phyloP scores from a whole-genome alignment of 2,113 vertebrate species.

The Mesoclemmys tuberculata region DNA sequence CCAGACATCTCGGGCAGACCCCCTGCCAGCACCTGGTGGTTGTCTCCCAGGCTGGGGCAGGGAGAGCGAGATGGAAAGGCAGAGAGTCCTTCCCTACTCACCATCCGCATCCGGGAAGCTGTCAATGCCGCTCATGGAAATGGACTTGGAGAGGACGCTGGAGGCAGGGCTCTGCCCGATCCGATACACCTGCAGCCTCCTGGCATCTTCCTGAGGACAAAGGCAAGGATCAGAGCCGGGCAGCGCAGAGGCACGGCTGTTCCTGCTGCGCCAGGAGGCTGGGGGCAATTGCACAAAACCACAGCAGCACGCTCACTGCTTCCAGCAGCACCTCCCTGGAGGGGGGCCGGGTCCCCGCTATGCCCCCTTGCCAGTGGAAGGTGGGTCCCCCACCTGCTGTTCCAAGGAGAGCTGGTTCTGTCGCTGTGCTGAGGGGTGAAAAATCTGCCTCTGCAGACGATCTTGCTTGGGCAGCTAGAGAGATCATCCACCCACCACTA shows the following conservation, averaged over 20 bases:
- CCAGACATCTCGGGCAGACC: background rate
- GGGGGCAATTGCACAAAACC: background rate
- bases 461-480: background rate
- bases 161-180: background rate
- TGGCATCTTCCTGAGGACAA: background rate
- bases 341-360: no score
- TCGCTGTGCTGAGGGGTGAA: background rate
- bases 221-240: accelerated
- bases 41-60: background rate
- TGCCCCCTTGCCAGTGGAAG: background rate
- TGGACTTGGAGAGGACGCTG: conserved; percentile 73
- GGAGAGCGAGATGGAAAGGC: background rate
- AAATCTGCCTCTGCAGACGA: background rate
- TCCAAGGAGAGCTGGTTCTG: background rate
- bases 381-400: background rate
- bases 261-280: no score
- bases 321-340: background rate
- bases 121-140: conserved; percentile 73
- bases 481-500: background rate
- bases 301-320: background rate
- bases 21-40: background rate
- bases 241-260: no score
- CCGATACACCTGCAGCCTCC: background rate
- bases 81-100: conserved; percentile 40
- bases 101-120: conserved; percentile 50